Conservation (phyloP, 2,113 vertebrate species). For the Rallus limicola region DNA sequence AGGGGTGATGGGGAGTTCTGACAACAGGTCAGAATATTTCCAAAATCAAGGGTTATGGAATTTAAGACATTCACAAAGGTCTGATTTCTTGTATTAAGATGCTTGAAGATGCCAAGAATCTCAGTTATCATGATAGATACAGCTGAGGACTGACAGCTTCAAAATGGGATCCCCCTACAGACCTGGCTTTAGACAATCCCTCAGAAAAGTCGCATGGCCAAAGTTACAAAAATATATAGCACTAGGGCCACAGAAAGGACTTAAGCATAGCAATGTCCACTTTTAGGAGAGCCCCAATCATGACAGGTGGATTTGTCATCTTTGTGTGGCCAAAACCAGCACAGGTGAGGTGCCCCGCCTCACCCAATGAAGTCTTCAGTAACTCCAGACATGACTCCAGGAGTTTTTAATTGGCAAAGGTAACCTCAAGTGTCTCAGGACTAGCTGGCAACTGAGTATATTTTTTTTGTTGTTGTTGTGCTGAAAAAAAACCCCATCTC, state of each 20-base stretch:
- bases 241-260: background rate
- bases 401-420: background rate
- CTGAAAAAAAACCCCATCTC: background rate
- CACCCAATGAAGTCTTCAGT: background rate
- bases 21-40: background rate
- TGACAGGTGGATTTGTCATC: background rate
- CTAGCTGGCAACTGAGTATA: background rate
- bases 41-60: background rate
- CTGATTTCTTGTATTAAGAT: background rate
- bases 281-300: background rate
- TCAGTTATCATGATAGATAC: background rate
- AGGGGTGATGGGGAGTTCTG: background rate
- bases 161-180: background rate
- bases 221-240: background rate
- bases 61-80: background rate
- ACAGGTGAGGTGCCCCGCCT: background rate
- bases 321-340: background rate
- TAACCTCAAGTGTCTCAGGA: background rate
- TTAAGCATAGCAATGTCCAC: background rate
- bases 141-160: background rate
- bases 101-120: background rate
- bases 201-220: background rate
- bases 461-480: background rate
- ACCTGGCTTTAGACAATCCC: background rate
- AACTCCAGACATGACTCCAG: background rate